Evolutionary conservation across 92 coral and sea anemone genomes (phyloP).

Genomic region (Blastomussa wellsi): DNA sequence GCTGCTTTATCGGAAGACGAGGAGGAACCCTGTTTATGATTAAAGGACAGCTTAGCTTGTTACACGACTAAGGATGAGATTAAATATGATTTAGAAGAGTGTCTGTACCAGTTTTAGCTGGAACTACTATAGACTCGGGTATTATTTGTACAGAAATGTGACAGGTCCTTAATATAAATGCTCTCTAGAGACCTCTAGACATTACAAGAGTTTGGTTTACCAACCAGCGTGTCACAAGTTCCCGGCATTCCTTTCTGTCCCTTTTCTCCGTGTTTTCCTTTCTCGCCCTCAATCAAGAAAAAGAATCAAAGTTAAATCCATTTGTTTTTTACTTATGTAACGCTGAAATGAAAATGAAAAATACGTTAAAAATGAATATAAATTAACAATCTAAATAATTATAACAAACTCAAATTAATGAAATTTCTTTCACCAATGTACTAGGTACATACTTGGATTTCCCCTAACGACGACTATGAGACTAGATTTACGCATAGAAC

Average conservation of each 20-base stretch:
- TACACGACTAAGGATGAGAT: neutral
- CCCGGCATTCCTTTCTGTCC: constrained; percentile 36
- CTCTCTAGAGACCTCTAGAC: neutral
- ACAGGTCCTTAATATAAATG: neutral
- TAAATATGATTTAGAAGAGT: too few relatives aligned
- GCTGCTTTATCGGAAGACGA: neutral
- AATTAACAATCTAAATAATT: too few relatives aligned
- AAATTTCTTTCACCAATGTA: neutral
- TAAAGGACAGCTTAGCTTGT: neutral
- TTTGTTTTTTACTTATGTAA: too few relatives aligned
- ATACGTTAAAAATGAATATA: too few relatives aligned
- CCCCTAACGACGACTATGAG: too few relatives aligned
- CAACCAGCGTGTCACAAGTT: constrained; percentile 4
- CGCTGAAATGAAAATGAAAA: neutral
- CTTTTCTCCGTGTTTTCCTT: constrained; percentile 15
- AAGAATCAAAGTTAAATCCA: neutral
- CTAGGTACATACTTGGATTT: neutral
- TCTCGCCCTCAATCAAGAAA: neutral
- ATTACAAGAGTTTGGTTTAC: too few relatives aligned
- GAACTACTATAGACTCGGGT: neutral
- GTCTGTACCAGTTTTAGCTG: too few relatives aligned
- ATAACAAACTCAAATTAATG: too few relatives aligned
- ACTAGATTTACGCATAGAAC: too few relatives aligned
- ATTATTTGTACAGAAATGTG: neutral
- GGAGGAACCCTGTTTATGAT: neutral